Evolutionary conservation across 1,140 invertebrate species (phyloP).

Genomic region (Octopus sinensis): DNA sequence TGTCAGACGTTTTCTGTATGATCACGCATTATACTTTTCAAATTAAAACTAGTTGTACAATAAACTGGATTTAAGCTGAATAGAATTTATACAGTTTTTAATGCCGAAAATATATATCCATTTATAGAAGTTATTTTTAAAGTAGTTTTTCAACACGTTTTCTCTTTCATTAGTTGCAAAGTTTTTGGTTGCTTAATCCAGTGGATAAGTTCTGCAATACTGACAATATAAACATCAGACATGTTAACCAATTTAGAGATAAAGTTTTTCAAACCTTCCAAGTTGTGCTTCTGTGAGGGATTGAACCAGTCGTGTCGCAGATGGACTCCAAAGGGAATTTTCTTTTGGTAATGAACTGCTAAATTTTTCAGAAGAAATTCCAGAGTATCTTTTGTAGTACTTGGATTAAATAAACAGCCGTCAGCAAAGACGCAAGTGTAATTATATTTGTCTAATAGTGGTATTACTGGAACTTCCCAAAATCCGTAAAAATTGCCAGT

Average conservation of each 20-base stretch:
- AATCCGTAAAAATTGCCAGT: constrained; percentile 25
- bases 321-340: constrained; percentile 38
- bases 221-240: constrained; percentile 35
- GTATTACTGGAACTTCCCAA: constrained; percentile 40
- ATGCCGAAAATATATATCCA: no score
- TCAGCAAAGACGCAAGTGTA: constrained; percentile 31
- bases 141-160: background rate
- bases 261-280: constrained; percentile 36
- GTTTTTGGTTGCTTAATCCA: constrained; percentile 33
- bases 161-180: constrained; percentile 20
- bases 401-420: constrained; percentile 20
- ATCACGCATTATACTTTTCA: no score
- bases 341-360: constrained; percentile 33
- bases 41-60: no score
- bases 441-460: constrained; percentile 19
- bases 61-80: no score
- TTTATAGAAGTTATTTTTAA: no score
- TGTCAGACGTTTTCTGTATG: no score
- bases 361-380: constrained; percentile 39
- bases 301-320: constrained; percentile 42
- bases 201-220: constrained; percentile 30
- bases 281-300: constrained; percentile 30
- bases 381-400: constrained; percentile 25
- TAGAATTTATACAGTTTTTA: no score
- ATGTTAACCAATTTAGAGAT: constrained; percentile 28